Conservation (phyloP, 2,888 invertebrate genomes). For the Hermodice carunculata region DNA sequence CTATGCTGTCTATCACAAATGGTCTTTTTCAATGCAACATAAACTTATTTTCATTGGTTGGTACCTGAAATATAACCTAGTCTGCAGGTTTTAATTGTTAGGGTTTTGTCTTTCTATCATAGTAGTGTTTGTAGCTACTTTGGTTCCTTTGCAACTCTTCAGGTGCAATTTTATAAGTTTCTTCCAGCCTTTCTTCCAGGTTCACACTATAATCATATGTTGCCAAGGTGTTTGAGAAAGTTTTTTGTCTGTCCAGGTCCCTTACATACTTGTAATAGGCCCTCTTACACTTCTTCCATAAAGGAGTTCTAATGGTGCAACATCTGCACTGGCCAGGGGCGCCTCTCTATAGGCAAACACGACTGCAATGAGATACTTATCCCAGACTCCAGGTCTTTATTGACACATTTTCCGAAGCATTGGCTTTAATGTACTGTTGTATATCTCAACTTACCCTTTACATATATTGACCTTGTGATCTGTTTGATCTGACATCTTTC, state of each 20-base stretch:
- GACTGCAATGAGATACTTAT: neutral
- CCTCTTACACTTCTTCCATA: neutral
- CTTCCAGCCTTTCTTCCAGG: neutral
- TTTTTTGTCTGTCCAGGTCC: neutral
- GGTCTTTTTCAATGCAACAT: neutral
- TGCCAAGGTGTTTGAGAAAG: neutral
- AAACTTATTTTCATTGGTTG: neutral
- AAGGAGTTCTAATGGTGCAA: neutral
- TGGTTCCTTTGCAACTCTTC: neutral
- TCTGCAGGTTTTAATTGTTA: neutral
- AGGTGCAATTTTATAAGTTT: slow-evolving; percentile 2
- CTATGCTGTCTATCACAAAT: neutral
- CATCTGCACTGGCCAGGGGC: neutral
- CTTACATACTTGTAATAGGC: neutral
- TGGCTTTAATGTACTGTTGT: neutral
- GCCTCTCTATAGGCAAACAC: slow-evolving; percentile 1
- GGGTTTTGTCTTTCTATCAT: neutral
- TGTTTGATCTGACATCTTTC: neutral
- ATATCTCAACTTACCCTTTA: neutral
- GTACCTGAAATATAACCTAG: neutral
- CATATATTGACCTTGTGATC: neutral
- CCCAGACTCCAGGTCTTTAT: neutral
- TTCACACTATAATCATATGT: neutral
- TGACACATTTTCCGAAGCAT: neutral
- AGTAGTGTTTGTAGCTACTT: neutral